These are phyloP conservation scores for Drosophila conformis DNA, from an alignment of 2,888 invertebrate genomes.

Conservation along the genomic window DNA sequence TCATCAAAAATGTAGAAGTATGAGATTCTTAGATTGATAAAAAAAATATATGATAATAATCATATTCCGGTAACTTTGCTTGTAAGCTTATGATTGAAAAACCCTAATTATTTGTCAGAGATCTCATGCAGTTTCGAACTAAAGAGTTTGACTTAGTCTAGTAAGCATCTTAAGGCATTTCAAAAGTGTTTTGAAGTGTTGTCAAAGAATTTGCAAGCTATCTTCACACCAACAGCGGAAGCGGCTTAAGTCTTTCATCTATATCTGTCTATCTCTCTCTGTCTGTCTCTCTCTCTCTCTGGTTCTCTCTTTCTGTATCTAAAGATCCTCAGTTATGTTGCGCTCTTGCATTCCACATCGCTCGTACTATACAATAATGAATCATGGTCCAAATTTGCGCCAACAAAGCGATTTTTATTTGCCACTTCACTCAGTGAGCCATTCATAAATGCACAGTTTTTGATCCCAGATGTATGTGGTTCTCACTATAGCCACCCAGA, in stretches of 20 bases:
- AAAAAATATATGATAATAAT: neutral
- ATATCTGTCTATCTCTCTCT: neutral
- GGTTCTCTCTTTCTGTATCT: neutral
- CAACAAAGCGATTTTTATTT: slow-evolving; percentile 29
- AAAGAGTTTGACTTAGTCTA: neutral
- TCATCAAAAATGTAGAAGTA: neutral
- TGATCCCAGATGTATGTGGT: slow-evolving; percentile 19
- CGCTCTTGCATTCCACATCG: slow-evolving; percentile 22
- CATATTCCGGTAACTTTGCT: neutral
- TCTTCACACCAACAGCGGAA: neutral
- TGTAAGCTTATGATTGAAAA: neutral
- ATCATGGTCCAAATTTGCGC: slow-evolving; percentile 40
- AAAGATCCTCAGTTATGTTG: slow-evolving; percentile 48
- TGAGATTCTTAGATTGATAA: neutral
- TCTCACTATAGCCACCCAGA: slow-evolving; percentile 25
- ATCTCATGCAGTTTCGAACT: neutral
- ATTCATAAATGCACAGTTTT: slow-evolving; percentile 15
- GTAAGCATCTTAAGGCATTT: neutral
- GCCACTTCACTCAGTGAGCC: slow-evolving; percentile 13
- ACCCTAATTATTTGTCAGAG: neutral
- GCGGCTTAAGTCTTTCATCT: too few relatives aligned
- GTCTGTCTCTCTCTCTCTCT: neutral
- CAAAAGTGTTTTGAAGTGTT: neutral
- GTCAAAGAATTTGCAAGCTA: neutral
- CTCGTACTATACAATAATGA: slow-evolving; percentile 15